A percentile compares a stretch with the other conserved stretches of the same genome.
Conservation (phyloP, 2,797 vertebrate genomes). For the Chelidonichthys spinosus region DNA sequence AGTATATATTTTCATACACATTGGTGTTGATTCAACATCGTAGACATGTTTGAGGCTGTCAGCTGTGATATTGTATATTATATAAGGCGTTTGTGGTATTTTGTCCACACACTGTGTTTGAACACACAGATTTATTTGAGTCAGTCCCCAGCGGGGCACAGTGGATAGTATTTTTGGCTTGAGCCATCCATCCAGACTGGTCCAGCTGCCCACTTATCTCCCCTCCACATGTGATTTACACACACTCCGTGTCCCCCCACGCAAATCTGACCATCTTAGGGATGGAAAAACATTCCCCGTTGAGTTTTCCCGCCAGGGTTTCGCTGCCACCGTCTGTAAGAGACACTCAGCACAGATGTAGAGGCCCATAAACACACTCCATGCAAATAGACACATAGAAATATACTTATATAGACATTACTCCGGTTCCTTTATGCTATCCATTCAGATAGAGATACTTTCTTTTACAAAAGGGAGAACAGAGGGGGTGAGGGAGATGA, state of each 20-base stretch:
- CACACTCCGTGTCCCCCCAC: slow-evolving; percentile 66
- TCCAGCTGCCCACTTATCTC: slow-evolving; percentile 66
- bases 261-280: slow-evolving; percentile 84
- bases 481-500: slow-evolving; percentile 4
- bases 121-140: slow-evolving; percentile 46
- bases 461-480: background rate
- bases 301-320: slow-evolving; percentile 64
- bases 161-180: slow-evolving; percentile 51
- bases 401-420: slow-evolving; percentile 15
- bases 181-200: slow-evolving; percentile 54
- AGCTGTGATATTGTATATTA: slow-evolving; percentile 3
- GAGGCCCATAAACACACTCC: slow-evolving; percentile 61
- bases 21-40: background rate
- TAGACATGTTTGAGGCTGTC: background rate
- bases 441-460: slow-evolving; percentile 2
- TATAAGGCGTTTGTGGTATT: slow-evolving; percentile 13
- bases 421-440: background rate
- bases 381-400: slow-evolving; percentile 43
- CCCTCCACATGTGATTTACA: slow-evolving; percentile 71
- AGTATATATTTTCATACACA: slow-evolving; percentile 11
- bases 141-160: slow-evolving; percentile 43
- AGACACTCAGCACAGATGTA: slow-evolving; percentile 60
- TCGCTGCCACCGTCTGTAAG: slow-evolving; percentile 64
- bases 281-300: slow-evolving; percentile 82
- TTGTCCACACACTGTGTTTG: slow-evolving; percentile 37